Base-by-base conservation (phyloP, 2,797 vertebrate genomes). In the Danio aesculapii region DNA sequence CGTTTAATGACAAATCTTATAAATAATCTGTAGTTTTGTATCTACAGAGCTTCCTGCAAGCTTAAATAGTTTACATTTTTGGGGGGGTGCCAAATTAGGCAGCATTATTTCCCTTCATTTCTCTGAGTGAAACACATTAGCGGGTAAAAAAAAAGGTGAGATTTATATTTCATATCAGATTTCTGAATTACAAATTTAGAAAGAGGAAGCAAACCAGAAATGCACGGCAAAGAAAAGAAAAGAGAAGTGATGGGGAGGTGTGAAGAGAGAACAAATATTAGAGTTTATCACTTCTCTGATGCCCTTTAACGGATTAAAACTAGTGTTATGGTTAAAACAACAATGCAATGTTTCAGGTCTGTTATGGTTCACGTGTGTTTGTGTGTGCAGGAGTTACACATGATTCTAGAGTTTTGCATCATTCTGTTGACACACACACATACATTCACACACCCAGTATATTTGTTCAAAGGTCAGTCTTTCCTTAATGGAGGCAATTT, bases 381-480 rank as follows among this genome's bases (percentile, higher is more conserved):
- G 47, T 61, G 43, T 62, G 59, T 14, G 44, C 61, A 55, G 44
- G 17, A 57, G 9, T 77, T 53, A 41, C 52, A 66, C 41, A 13
- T 57, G 62, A 67, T 44, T 30, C 67, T 17, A 66, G 2, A 9
- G 7, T 5, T 72, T 72, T 57, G 13, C 62, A 57, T 57, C 52
- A 55, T 55, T 30, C 50, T 30, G 39, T 53, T 43, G 47, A 63
- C 30, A 30, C 30, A 30, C 30, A 30, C 30, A 30, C 30, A 30
- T 30, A 30, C 30, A 30, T 30, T 30, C 30, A 30, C 59, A 68
- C 64, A 68, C 19, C 6, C 52, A 30, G 2, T 49, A 17, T 77
- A 69, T 78, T 59, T 70, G 55, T 59, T 61, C 30, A 78, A 70
- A 78, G 66, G 66, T 70, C 16, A 8, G 41, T 50, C 10, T 13